Conservation (phyloP, 2,113 vertebrate genomes). For the Bufo bufo region DNA sequence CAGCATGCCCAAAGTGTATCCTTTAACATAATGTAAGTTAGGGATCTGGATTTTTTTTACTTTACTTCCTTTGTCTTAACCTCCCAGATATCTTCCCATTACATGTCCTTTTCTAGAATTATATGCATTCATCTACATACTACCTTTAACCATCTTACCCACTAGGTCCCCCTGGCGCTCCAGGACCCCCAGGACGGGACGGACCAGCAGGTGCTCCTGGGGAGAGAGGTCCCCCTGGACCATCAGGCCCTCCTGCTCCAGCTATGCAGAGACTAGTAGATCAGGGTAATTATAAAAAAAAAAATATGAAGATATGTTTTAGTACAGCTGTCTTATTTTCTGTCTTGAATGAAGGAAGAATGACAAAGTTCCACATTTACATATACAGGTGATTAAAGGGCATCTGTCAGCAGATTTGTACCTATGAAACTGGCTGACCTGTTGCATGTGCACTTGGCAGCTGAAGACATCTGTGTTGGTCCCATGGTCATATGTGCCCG, state of each 20-base stretch:
- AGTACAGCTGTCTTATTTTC: not conserved
- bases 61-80: not conserved
- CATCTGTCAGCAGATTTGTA: no score
- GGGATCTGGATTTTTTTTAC: not conserved
- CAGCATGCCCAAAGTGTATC: no score
- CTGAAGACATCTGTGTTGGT: no score
- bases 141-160: not conserved
- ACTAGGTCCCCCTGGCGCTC: slow-evolving; percentile 72
- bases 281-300: not conserved
- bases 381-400: no score
- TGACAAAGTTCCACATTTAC: not conserved
- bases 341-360: not conserved
- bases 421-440: no score
- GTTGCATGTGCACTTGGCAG: no score
- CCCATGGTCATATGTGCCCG: no score
- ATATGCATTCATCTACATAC: not conserved
- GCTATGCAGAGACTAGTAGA: slow-evolving; percentile 50
- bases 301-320: not conserved
- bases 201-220: slow-evolving; percentile 74
- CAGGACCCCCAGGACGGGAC: slow-evolving; percentile 79
- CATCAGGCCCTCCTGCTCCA: slow-evolving; percentile 65
- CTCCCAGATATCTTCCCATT: not conserved
- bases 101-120: not conserved
- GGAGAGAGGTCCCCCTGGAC: slow-evolving; percentile 82
- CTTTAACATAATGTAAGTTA: not conserved